Conservation (phyloP, 2,797 vertebrate genomes). For the Argyrosomus regius region DNA sequence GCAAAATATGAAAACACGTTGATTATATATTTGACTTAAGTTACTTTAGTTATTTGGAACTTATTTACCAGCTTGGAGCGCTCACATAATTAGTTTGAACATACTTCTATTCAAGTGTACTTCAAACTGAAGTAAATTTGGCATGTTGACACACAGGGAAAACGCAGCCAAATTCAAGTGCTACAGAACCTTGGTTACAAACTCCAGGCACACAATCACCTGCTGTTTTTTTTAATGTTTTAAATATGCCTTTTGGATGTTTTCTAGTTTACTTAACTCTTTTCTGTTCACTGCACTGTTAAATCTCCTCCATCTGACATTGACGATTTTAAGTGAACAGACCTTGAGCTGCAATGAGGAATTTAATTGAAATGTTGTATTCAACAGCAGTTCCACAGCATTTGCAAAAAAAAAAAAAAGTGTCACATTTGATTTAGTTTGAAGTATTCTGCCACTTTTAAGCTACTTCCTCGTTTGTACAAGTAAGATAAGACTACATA, state of each 20-base stretch:
- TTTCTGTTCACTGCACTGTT: neutral
- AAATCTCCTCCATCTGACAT: conserved; percentile 26
- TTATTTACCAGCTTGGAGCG: no score
- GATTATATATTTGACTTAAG: no score
- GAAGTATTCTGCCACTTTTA: conserved; percentile 12
- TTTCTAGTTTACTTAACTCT: conserved; percentile 10
- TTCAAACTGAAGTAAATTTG: neutral
- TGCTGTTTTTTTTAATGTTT: neutral
- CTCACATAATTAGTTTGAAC: neutral
- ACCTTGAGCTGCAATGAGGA: conserved; percentile 4
- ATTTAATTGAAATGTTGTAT: conserved; percentile 27
- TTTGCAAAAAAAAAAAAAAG: conserved; percentile 13
- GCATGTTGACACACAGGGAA: neutral
- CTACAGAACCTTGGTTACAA: neutral
- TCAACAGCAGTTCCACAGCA: conserved; percentile 12
- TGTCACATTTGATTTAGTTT: conserved; percentile 26
- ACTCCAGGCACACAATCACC: neutral
- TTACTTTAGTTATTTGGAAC: neutral
- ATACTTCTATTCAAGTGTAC: conserved; percentile 15
- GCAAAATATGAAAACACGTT: no score
- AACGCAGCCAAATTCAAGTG: conserved; percentile 11
- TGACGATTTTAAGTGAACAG: conserved; percentile 24
- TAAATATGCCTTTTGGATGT: neutral
- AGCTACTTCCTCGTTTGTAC: neutral
- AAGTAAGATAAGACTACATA: conserved; percentile 4